Percentiles rank a stretch among this genome's conserved stretches.
phyloP scores from a whole-genome alignment of 37 sponge, comb jelly and placozoan species.

The Geodia barretti region DNA sequence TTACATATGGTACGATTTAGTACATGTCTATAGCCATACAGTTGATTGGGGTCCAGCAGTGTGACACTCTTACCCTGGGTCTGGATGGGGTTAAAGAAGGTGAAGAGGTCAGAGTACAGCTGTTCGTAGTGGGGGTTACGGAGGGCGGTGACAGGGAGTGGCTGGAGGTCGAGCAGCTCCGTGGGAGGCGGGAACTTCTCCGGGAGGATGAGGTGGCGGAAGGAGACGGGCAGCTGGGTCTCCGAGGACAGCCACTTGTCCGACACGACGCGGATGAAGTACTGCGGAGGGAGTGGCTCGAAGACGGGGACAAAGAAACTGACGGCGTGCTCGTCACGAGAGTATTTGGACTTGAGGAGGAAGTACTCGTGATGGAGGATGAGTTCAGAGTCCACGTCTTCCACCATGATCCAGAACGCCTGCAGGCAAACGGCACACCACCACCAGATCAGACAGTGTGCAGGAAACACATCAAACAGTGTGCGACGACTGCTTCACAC shows the following conservation, averaged over 20 bases:
- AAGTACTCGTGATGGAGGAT: conserved; percentile 97
- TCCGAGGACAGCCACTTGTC: conserved; percentile 83
- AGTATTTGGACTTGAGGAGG: conserved; percentile 94
- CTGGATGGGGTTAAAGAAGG: conserved; percentile 96
- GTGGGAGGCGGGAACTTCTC: conserved; percentile 99
- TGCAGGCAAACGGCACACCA: too few relatives aligned
- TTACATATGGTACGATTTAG: too few relatives aligned
- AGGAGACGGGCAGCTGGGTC: conserved; percentile 95
- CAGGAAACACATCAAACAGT: too few relatives aligned
- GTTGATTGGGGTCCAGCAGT: too few relatives aligned
- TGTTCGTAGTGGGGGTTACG: conserved; percentile 80
- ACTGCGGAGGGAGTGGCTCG: conserved; percentile 99
- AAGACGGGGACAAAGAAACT: conserved; percentile 98
- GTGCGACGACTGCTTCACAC: too few relatives aligned
- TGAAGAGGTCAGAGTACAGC: conserved; percentile 88
- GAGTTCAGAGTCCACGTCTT: conserved; percentile 97
- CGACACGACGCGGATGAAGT: conserved; percentile 88
- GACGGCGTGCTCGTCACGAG: conserved; percentile 85
- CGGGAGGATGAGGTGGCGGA: conserved; percentile 97
- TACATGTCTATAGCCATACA: too few relatives aligned
- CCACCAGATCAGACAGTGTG: too few relatives aligned
- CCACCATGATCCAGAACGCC: conserved; percentile 98
- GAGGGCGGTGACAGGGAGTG: conserved; percentile 95
- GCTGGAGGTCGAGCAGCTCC: conserved; percentile 96
- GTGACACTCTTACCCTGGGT: conserved; percentile 93